Percentiles rank a stretch among this genome's conserved stretches.
Conservation (phyloP, 2,113 vertebrate genomes). For the Bostrychus sinensis region DNA sequence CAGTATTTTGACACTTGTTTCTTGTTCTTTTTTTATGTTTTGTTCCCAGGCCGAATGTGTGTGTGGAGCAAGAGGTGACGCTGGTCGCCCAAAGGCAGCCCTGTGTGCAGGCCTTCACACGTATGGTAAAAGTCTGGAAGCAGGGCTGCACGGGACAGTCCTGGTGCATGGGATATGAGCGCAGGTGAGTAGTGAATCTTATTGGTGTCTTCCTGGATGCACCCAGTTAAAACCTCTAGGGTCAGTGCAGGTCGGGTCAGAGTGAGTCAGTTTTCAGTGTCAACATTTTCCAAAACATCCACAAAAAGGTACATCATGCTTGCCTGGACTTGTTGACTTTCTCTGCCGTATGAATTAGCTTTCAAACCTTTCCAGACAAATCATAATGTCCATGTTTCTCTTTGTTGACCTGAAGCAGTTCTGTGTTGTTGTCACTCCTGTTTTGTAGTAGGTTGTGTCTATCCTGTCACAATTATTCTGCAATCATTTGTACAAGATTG, state of each 20-base stretch:
- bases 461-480: too few relatives aligned
- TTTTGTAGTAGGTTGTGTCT: too few relatives aligned
- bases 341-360: too few relatives aligned
- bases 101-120: conserved; percentile 83
- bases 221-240: conserved; percentile 19
- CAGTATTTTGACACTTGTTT: conserved; percentile 39
- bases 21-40: conserved; percentile 47
- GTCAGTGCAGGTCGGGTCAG: neutral
- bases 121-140: conserved; percentile 84
- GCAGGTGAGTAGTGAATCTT: conserved; percentile 80
- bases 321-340: too few relatives aligned
- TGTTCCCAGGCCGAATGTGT: conserved; percentile 88
- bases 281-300: neutral
- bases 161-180: conserved; percentile 87
- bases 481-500: too few relatives aligned
- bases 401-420: too few relatives aligned
- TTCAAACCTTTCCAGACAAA: neutral
- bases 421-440: too few relatives aligned
- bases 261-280: neutral
- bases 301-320: neutral
- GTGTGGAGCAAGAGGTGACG: conserved; percentile 81
- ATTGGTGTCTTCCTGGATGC: conserved; percentile 15
- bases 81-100: conserved; percentile 87
- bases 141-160: conserved; percentile 82
- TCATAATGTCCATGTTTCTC: too few relatives aligned